Conservation (phyloP, 2,113 vertebrate species). For the Damaliscus lunatus region DNA sequence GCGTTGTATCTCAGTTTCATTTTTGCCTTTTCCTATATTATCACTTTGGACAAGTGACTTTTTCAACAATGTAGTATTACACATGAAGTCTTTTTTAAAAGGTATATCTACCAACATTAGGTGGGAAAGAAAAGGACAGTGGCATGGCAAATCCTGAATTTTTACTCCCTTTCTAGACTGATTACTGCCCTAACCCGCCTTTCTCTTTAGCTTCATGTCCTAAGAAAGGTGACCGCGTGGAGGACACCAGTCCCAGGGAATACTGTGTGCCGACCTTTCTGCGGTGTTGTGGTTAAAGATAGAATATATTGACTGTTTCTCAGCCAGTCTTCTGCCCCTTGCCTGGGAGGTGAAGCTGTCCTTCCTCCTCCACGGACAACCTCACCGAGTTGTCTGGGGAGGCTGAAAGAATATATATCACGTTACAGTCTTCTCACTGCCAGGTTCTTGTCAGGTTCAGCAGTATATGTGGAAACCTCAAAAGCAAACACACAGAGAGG, state of each 20-base stretch:
- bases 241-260: background rate
- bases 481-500: slow-evolving; percentile 78
- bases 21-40: background rate
- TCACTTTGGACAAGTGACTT: background rate
- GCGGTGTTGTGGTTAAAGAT: background rate
- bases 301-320: background rate
- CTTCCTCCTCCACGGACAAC: slow-evolving; percentile 39
- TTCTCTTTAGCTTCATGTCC: background rate
- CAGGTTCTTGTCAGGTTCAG: slow-evolving; percentile 68
- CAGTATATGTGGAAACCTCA: slow-evolving; percentile 68
- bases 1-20: background rate
- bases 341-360: slow-evolving; percentile 42
- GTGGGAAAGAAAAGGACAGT: background rate
- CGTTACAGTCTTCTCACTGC: slow-evolving; percentile 60
- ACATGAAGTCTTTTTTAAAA: background rate
- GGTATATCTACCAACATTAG: background rate
- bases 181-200: background rate
- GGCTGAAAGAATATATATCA: slow-evolving; percentile 66
- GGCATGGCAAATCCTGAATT: background rate
- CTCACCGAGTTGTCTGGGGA: slow-evolving; percentile 14
- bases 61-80: background rate
- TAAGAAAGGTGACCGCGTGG: background rate
- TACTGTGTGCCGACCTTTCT: background rate
- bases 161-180: background rate
- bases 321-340: slow-evolving; percentile 18